Base-by-base conservation (phyloP, 2,888 invertebrate genomes). In the Hemicrepidius hirtus region DNA sequence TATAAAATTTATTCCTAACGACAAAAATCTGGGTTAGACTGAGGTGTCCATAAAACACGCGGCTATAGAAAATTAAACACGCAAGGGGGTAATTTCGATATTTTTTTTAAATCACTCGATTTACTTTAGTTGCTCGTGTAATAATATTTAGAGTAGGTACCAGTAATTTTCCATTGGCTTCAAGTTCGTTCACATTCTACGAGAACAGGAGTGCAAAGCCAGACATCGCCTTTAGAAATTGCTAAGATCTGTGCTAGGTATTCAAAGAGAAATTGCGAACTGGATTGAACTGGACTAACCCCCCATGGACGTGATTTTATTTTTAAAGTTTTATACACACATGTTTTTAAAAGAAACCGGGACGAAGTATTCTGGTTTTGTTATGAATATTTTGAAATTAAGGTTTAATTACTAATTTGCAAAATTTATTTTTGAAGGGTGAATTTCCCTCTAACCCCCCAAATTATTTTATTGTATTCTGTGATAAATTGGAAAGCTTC, bases 111-210 rank as follows among this genome's bases (percentile, higher is more conserved):
- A 41, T n/a, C 2, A n/a, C 1, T 13, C n/a, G 20, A 46, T 16
- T 41, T 13, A n/a, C 41, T n/a, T n/a, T n/a, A n/a, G n/a, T n/a
- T n/a, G n/a, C 13, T 4, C 13, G 41, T 5, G 3, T 46, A 20
- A 32, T 32, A 13, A 3, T 24, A 24, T 24, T 24, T 24, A 24
- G 50, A 50, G 20, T n/a, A n/a, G n/a, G n/a, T 18, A 20, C 40
- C 37, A 40, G 59, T 59, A 40, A 20, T 59, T 59, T 59, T 59
- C 59, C 59, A 59, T 37, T 59, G 28, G 37, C 59, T 24, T 49
- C 18, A 53, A 40, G 59, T 59, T 59, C 59, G 18, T 59, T 59
- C 59, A 59, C 59, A 59, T 59, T 59, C 12, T 20, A 32, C 5
- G 16, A 16, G 55, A 24, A 35, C 16, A 12, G 21, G 40, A 16